phyloP scores from a whole-genome alignment of 1,140 invertebrate genomes.

The Augochlora pura region DNA sequence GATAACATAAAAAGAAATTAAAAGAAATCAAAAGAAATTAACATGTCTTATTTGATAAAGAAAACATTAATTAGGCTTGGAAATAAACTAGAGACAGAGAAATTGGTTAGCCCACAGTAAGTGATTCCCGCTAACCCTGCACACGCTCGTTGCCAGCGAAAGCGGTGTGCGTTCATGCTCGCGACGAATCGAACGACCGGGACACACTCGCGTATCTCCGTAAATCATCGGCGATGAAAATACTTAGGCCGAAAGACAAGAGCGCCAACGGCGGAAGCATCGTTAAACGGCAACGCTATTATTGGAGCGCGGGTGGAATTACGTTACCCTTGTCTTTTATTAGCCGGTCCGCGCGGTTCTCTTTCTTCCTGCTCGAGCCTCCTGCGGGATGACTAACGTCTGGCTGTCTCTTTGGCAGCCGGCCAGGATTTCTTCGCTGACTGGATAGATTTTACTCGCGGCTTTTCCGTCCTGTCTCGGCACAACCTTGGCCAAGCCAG shows the following conservation, averaged over 20 bases:
- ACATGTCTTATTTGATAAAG: too few relatives aligned
- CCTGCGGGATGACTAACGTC: slow-evolving; percentile 66
- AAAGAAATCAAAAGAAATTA: too few relatives aligned
- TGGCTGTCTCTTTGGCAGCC: slow-evolving; percentile 58
- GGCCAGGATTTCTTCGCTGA: slow-evolving; percentile 57
- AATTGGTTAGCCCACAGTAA: too few relatives aligned
- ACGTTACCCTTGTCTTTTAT: slow-evolving; percentile 71
- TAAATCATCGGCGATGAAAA: slow-evolving; percentile 55
- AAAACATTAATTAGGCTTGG: too few relatives aligned
- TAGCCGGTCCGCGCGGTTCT: slow-evolving; percentile 57
- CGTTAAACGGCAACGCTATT: slow-evolving; percentile 67
- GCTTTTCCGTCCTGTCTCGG: slow-evolving; percentile 32
- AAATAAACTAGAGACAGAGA: too few relatives aligned
- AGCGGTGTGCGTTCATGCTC: too few relatives aligned
- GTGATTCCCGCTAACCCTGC: too few relatives aligned
- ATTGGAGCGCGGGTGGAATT: slow-evolving; percentile 70
- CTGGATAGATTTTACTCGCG: slow-evolving; percentile 52
- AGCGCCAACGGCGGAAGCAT: slow-evolving; percentile 60
- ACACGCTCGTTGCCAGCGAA: not conserved
- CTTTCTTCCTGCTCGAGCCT: slow-evolving; percentile 55
- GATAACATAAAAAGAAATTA: too few relatives aligned
- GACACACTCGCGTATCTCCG: not conserved
- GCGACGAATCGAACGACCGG: too few relatives aligned
- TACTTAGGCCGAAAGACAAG: slow-evolving; percentile 42
- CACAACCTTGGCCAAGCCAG: slow-evolving; percentile 63